phyloP scores from a whole-genome alignment of 1,140 invertebrate genomes.

The Solenopsis fugax region DNA sequence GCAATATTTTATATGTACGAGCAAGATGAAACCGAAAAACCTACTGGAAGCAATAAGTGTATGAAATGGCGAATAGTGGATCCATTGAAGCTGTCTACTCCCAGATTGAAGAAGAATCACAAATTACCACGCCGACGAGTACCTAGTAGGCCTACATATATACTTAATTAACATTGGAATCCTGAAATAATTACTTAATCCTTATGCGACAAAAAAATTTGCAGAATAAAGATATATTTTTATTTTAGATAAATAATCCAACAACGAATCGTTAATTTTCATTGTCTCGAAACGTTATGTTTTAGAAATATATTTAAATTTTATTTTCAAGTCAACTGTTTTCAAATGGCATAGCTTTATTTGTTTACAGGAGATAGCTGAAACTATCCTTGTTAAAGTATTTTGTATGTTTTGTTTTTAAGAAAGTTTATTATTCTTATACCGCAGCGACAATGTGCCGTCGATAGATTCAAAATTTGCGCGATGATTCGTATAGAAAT shows the following conservation, averaged over 20 bases:
- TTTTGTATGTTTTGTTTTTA: too few species aligned
- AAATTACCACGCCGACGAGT: not conserved
- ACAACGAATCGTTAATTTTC: not conserved
- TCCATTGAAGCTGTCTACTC: not conserved
- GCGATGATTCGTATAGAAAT: not conserved
- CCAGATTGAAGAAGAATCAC: not conserved
- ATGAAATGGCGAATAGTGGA: not conserved
- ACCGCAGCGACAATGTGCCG: too few species aligned
- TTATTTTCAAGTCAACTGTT: not conserved
- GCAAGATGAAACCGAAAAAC: too few species aligned
- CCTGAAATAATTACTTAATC: not conserved
- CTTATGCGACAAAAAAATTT: not conserved
- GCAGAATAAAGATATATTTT: not conserved
- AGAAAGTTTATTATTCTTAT: too few species aligned
- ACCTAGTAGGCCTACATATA: not conserved
- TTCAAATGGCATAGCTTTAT: not conserved
- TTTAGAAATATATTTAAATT: not conserved
- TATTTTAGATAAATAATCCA: not conserved
- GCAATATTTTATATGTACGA: not conserved
- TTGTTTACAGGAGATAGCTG: too few species aligned
- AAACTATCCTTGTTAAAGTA: too few species aligned
- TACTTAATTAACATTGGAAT: not conserved
- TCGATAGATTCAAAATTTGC: too few species aligned
- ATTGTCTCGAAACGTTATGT: not conserved
- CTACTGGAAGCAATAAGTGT: too few species aligned